Evolutionary conservation across 2,888 invertebrate species (phyloP).

Genomic region (Muschampia plurimacula): DNA sequence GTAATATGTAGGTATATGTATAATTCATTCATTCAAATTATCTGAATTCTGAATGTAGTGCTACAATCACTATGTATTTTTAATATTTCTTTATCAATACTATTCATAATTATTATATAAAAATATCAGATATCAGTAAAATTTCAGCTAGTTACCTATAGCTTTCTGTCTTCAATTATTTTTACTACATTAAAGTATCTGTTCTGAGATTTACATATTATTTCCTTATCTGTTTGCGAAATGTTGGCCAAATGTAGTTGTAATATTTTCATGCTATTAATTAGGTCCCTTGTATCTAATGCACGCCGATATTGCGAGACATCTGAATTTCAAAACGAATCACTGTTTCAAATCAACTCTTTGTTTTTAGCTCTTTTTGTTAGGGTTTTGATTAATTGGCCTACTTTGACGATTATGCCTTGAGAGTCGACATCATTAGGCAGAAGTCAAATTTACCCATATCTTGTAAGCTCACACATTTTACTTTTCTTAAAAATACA

Average conservation of each 20-base stretch:
- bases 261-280: slow-evolving; percentile 19
- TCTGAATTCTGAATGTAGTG: background rate
- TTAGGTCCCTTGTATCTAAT: slow-evolving; percentile 19
- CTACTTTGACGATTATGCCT: background rate
- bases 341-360: slow-evolving; percentile 19
- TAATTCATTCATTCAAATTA: background rate
- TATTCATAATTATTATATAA: no score
- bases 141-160: background rate
- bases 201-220: background rate
- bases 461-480: background rate
- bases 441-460: background rate
- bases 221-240: background rate
- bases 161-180: background rate
- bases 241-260: background rate
- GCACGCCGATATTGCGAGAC: slow-evolving; percentile 16
- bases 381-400: background rate
- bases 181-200: background rate
- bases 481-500: background rate
- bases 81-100: no score
- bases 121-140: no score
- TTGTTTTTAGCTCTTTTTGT: slow-evolving; percentile 18
- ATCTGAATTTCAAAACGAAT: slow-evolving; percentile 24
- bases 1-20: background rate
- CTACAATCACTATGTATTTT: background rate
- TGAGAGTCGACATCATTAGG: background rate